Evolutionary conservation across 2,797 vertebrate species (phyloP).

Genomic region (Neosilurus mollespiculum): DNA sequence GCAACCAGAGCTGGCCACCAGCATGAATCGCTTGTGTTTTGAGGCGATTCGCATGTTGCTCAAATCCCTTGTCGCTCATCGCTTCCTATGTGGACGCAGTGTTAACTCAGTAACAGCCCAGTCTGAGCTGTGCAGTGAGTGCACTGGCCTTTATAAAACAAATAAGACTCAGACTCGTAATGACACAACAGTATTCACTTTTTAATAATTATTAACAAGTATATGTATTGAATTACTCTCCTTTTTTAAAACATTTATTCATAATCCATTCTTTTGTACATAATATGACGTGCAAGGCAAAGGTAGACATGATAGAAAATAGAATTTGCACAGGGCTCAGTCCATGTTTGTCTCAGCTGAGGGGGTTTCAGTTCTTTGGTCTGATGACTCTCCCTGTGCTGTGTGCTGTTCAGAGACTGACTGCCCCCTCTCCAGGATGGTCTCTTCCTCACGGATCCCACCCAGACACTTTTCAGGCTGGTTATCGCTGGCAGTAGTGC

Average conservation of each 20-base stretch:
- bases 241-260: conserved; percentile 62
- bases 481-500: conserved; percentile 48
- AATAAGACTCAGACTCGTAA: conserved; percentile 40
- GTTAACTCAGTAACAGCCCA: too few species aligned
- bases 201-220: conserved; percentile 78
- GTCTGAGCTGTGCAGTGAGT: background rate
- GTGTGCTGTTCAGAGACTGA: conserved; percentile 63
- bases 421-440: conserved; percentile 58
- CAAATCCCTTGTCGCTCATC: too few species aligned
- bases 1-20: too few species aligned
- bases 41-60: too few species aligned
- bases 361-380: conserved; percentile 76
- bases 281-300: conserved; percentile 79
- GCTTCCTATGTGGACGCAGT: too few species aligned
- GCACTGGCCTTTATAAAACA: conserved; percentile 1
- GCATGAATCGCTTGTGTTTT: too few species aligned
- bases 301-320: conserved; percentile 76
- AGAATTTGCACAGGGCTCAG: conserved; percentile 68
- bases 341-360: conserved; percentile 66
- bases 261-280: conserved; percentile 74
- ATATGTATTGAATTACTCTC: conserved; percentile 74
- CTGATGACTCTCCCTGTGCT: conserved; percentile 68
- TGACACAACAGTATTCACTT: conserved; percentile 71
- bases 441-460: conserved; percentile 42
- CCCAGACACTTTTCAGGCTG: conserved; percentile 44